Percentiles rank a stretch among this genome's conserved stretches.
Evolutionary conservation across 2,888 invertebrate species (phyloP).

Genomic region (Pseudococcus longispinus): DNA sequence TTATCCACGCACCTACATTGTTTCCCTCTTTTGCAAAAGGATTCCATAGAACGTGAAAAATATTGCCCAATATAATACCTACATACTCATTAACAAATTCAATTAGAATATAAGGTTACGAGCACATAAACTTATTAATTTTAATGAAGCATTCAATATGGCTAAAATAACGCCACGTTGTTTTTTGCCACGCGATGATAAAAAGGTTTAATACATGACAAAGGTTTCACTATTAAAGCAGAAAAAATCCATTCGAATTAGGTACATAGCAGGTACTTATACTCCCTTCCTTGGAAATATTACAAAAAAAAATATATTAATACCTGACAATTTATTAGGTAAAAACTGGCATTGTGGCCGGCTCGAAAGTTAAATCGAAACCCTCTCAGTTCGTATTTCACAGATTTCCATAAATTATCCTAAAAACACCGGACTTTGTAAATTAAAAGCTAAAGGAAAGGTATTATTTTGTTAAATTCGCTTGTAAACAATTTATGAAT

Average conservation of each 20-base stretch:
- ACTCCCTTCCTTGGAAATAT: background rate
- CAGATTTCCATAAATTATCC: slow-evolving; percentile 45
- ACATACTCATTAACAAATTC: background rate
- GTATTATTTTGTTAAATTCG: slow-evolving; percentile 45
- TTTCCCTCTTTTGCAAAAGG: too few relatives aligned
- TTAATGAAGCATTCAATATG: slow-evolving; percentile 22
- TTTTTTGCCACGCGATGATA: slow-evolving; percentile 15
- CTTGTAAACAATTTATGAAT: slow-evolving; percentile 45
- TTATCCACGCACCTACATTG: too few relatives aligned
- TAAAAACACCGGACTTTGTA: slow-evolving; percentile 45
- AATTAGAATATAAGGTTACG: background rate
- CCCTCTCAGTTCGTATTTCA: slow-evolving; percentile 41
- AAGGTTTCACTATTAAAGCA: slow-evolving; percentile 21
- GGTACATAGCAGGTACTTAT: background rate
- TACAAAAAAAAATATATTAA: slow-evolving; percentile 14
- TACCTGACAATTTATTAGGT: slow-evolving; percentile 42
- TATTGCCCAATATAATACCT: background rate
- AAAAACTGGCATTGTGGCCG: slow-evolving; percentile 1
- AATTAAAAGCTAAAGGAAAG: slow-evolving; percentile 44
- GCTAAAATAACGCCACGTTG: background rate
- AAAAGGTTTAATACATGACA: slow-evolving; percentile 19
- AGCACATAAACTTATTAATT: background rate
- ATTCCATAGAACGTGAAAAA: background rate
- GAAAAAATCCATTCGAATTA: background rate
- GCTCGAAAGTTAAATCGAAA: slow-evolving; percentile 38